Conservation (phyloP, 30 jellyfish, hydroid and myxozoan species). For the Turritopsis dohrnii region DNA sequence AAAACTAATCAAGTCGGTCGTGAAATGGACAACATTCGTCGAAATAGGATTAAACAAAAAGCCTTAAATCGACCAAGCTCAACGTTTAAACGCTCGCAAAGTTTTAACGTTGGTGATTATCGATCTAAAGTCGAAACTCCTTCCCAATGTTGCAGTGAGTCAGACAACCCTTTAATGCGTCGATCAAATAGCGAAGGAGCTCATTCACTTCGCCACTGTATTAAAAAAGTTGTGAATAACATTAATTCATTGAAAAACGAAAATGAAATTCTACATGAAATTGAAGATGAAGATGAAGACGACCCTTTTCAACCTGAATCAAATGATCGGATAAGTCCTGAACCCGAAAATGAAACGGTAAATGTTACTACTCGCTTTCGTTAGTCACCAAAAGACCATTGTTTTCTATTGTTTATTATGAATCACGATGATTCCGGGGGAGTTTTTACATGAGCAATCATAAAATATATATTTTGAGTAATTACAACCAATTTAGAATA, state of each 20-base stretch:
- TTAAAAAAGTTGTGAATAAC: not conserved
- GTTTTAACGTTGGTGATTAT: not conserved
- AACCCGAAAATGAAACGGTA: not conserved
- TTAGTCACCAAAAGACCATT: not conserved
- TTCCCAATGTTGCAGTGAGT: not conserved
- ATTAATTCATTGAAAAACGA: not conserved
- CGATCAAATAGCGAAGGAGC: not conserved
- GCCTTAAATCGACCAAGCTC: not conserved
- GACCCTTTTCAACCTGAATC: not conserved
- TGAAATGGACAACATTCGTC: not conserved
- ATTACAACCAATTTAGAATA: not conserved
- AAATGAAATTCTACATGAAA: not conserved
- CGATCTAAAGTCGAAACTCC: not conserved
- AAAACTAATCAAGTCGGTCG: not conserved
- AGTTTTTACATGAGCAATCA: not conserved
- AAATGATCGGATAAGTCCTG: not conserved
- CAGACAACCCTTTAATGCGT: not conserved
- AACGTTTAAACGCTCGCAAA: not conserved
- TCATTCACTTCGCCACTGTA: not conserved
- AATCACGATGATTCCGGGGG: not conserved
- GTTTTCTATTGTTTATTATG: too few relatives aligned
- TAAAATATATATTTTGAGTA: not conserved
- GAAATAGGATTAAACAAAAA: not conserved
- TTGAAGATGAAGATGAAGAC: not conserved
- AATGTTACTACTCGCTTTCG: not conserved